phyloP scores from a whole-genome alignment of 1,140 invertebrate species.

The Camponotus floridanus region DNA sequence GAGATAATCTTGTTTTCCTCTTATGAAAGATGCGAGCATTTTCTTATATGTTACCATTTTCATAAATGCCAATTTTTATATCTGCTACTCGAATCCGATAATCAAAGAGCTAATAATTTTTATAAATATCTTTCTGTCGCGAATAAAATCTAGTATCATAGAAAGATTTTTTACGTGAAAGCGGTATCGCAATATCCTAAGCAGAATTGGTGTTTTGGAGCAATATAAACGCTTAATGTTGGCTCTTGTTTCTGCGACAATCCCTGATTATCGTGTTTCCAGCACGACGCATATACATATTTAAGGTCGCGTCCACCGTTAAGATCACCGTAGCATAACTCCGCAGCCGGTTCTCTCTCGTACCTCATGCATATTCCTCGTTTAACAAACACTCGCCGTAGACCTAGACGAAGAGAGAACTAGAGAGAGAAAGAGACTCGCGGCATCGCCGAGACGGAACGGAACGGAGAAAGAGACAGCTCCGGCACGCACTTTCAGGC shows the following conservation, averaged over 20 bases:
- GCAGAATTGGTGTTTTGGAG: not conserved
- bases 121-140: not conserved
- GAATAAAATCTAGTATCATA: not conserved
- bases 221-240: not conserved
- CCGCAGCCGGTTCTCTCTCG: slow-evolving; percentile 74
- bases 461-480: slow-evolving; percentile 69
- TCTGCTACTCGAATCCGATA: not conserved
- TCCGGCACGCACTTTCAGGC: slow-evolving; percentile 82
- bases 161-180: not conserved
- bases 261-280: slow-evolving; percentile 54
- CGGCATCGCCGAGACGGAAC: slow-evolving; percentile 49
- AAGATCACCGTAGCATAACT: slow-evolving; percentile 83
- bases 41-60: not conserved
- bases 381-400: slow-evolving; percentile 76
- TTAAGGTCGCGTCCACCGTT: slow-evolving; percentile 79
- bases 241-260: not conserved
- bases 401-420: slow-evolving; percentile 60
- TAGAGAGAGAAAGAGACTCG: slow-evolving; percentile 59
- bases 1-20: not conserved
- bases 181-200: not conserved
- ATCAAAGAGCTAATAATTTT: not conserved
- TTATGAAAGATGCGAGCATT: not conserved
- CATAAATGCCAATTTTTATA: not conserved
- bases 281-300: slow-evolving; percentile 71
- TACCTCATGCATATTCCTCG: slow-evolving; percentile 84